phyloP scores from a whole-genome alignment of 2,888 invertebrate genomes.

The Trypoxylon attenuatum region DNA sequence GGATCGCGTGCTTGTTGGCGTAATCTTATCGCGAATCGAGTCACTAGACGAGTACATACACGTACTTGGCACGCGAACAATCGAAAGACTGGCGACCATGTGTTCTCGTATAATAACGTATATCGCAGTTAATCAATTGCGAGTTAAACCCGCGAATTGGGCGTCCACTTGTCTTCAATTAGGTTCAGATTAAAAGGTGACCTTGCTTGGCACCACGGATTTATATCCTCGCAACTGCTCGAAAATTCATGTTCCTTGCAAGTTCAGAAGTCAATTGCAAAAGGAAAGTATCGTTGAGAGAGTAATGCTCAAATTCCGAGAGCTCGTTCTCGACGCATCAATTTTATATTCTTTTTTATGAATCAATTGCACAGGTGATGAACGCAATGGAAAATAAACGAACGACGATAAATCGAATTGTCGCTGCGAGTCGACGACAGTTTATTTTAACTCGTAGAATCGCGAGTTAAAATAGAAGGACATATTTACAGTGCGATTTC shows the following conservation, averaged over 20 bases:
- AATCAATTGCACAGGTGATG: background rate
- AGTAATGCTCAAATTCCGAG: background rate
- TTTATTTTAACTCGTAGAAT: background rate
- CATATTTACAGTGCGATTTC: constrained; percentile 4
- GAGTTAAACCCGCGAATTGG: no score
- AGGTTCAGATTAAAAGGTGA: no score
- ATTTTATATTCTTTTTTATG: background rate
- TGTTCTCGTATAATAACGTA: constrained; percentile 5
- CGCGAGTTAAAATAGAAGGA: constrained; percentile 16
- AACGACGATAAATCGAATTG: background rate
- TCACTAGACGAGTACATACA: no score
- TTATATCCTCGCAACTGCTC: no score
- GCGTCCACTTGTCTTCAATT: no score
- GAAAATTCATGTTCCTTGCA: no score
- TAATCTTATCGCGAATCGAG: background rate
- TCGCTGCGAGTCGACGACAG: constrained; percentile 2
- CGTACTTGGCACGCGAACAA: constrained; percentile 2
- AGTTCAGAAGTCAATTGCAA: no score
- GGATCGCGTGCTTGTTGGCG: background rate
- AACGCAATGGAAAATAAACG: background rate
- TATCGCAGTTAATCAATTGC: background rate
- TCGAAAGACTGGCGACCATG: constrained; percentile 16
- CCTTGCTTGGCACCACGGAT: no score
- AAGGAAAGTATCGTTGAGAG: no score
- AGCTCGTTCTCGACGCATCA: background rate